These are phyloP conservation scores for Drosophila rellima DNA, from an alignment of 2,888 invertebrate genomes.

Conservation along the genomic window DNA sequence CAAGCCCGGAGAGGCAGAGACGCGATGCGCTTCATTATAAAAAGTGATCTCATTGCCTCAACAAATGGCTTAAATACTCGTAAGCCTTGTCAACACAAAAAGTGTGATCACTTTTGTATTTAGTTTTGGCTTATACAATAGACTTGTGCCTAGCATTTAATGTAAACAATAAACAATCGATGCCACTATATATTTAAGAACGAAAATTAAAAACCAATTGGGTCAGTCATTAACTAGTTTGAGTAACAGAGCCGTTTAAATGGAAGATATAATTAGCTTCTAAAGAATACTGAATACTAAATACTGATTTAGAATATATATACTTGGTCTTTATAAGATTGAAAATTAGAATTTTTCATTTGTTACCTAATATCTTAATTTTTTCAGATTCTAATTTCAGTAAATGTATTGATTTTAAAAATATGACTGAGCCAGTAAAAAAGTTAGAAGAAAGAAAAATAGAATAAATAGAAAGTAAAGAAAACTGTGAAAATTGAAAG, in stretches of 20 bases:
- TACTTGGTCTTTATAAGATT: no score
- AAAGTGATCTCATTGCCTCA: conserved; percentile 75
- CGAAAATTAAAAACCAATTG: conserved; percentile 16
- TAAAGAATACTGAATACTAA: not conserved
- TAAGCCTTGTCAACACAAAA: conserved; percentile 60
- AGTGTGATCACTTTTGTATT: conserved; percentile 58
- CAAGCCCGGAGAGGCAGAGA: conserved; percentile 19
- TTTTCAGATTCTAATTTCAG: no score
- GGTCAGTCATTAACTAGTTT: conserved; percentile 15
- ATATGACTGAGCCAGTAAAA: not conserved
- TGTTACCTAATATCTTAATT: no score
- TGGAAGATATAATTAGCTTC: not conserved
- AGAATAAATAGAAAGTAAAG: not conserved
- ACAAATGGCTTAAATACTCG: conserved; percentile 60
- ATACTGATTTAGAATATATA: no score
- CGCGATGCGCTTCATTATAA: conserved; percentile 48
- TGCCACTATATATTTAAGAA: conserved; percentile 9
- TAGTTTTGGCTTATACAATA: conserved; percentile 40
- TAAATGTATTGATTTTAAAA: no score
- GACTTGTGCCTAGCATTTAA: conserved; percentile 54
- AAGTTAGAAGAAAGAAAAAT: not conserved
- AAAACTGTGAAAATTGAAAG: conserved; percentile 1
- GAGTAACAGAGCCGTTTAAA: not conserved
- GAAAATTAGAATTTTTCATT: no score
- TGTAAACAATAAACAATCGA: conserved; percentile 16